Evolutionary conservation across 2,888 invertebrate species (phyloP), one percentile per base, ranked within the genome.

Genomic region (Hydraecia micacea): DNA sequence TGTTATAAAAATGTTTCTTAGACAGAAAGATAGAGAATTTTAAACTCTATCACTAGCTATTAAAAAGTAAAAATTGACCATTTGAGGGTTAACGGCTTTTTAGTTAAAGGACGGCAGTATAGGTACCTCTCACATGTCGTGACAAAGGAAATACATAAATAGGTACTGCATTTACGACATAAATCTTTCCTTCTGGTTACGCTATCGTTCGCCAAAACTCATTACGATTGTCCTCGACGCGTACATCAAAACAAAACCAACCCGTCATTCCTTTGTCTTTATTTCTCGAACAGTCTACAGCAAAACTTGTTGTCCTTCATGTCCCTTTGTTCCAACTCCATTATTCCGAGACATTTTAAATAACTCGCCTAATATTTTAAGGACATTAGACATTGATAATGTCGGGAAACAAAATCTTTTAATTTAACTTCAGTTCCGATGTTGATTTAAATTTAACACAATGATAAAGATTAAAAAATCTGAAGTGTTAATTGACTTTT

Each of bases 291-390:
- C 74, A 84, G 73, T 86, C 84, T 55, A 62, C 39, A n/a, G 36
- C 67, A 69, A 39, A 75, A 83, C 72, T 75, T 84, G 86, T 73
- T 63, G 72, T 63, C 63, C 52, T 77, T 71, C 46, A 46, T 55
- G 13, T 39, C 67, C 87, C 72, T 83, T 84, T 86, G 87, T 84
- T 84, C 58, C 58, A 72, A 75, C 32, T 86, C 52, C 73, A 78
- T 83, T 83, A 76, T 55, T 32, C 42, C 15, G 65, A 62, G 71
- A 42, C 25, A 70, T 87, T 76, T 80, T 66, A 85, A 79, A 79
- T 72, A 74, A 65, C 39, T 65, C 58, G 28, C n/a, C 60, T 76
- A 69, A 76, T 84, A 71, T 87, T 87, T 79, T 71, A 68, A 32
- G 55, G 52, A 67, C 60, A 36, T 62, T n/a, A n/a, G 28, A 60